phyloP scores from a whole-genome alignment of 1,140 invertebrate species.

The Telenomus remus region DNA sequence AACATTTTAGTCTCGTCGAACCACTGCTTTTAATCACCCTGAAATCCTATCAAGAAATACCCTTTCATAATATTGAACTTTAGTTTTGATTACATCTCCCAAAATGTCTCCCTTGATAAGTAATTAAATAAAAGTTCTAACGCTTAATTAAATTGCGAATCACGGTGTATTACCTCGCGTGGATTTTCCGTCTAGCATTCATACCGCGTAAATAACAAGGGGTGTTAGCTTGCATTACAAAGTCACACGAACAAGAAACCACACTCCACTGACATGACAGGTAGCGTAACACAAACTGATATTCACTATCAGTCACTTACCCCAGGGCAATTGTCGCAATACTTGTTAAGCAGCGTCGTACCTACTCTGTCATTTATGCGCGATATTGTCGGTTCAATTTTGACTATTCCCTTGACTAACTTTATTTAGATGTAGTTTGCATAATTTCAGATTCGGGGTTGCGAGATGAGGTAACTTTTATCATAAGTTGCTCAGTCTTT shows the following conservation, averaged over 20 bases:
- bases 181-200: constrained; percentile 9
- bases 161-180: constrained; percentile 18
- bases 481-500: too few species aligned
- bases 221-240: constrained; percentile 28
- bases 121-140: not conserved
- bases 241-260: constrained; percentile 48
- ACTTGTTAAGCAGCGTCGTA: constrained; percentile 46
- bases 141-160: constrained; percentile 12
- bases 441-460: constrained; percentile 13
- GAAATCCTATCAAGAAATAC: too few species aligned
- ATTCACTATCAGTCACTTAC: constrained; percentile 50
- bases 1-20: not conserved
- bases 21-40: not conserved
- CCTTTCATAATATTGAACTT: too few species aligned
- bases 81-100: too few species aligned
- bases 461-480: too few species aligned
- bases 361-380: constrained; percentile 47
- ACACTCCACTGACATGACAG: constrained; percentile 45
- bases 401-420: constrained; percentile 28
- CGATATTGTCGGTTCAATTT: constrained; percentile 22
- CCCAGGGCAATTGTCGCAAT: constrained; percentile 52
- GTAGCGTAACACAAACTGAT: constrained; percentile 50
- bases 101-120: too few species aligned
- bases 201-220: constrained; percentile 30
- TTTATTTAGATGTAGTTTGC: constrained; percentile 24